Evolutionary conservation across 2,888 invertebrate species (phyloP), one percentile per base, ranked within the genome.

Genomic region (Dugesia japonica): DNA sequence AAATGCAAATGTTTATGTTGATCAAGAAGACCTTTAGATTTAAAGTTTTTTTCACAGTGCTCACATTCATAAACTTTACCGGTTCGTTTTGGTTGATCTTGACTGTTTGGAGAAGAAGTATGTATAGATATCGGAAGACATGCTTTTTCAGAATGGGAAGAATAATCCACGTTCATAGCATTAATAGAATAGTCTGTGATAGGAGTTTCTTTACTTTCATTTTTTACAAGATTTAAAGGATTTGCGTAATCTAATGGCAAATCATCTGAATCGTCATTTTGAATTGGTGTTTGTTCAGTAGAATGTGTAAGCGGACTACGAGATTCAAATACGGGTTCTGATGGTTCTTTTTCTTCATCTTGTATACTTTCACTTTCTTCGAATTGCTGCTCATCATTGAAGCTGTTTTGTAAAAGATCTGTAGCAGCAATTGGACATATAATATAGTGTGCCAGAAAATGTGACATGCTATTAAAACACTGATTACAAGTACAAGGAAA

Each of bases 1-100:
- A 38, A 72, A 71, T 77, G 77, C 1, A 77, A 71, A 38, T 78
- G 77, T 23, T 78, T 56, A 42, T 77, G 77, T 71, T 77, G 77
- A n/a, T 77, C 77, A 7, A 77, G 42, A 31, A 78, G 71, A 28
- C 56, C 42, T 42, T 77, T 77, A 71, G 71, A 56, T n/a, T 72
- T 77, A 72, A 77, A 77, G 17, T 71, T 26, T 71, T 77, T 78
- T 20, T 33, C 26, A 72, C 77, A 77, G 23, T 75, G 56, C 7
- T 28, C 38, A 71, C 75, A 75, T 26, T 75, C 56, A 71, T 56
- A 75, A 20, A 71, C 56, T 26, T 38, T 28, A 33, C 74, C 33
- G 20, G 74, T 28, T n/a, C 33, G 4, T 33, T 33, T 74, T 71
- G 74, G 28, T 38, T 28, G 33, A 26, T 23, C 42, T 23, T 56